These are phyloP conservation scores for Octopus bimaculoides DNA, from an alignment of 1,140 invertebrate genomes.

Conservation along the genomic window DNA sequence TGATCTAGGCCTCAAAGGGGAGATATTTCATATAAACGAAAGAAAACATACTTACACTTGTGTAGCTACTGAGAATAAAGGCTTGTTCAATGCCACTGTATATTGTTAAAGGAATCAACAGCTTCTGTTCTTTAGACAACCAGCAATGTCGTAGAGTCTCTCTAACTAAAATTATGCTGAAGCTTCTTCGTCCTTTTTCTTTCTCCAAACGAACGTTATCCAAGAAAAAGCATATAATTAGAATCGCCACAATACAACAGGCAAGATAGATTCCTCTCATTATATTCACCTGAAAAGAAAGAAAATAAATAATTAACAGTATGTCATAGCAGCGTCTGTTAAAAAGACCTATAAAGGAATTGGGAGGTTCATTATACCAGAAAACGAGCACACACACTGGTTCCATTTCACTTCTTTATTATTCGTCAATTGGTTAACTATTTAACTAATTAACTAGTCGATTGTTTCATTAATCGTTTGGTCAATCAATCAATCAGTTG, in stretches of 20 bases:
- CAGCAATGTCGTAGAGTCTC: conserved; percentile 88
- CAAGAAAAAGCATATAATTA: conserved; percentile 82
- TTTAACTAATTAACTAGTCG: no score
- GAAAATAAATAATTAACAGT: conserved; percentile 1
- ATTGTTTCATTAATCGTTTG: no score
- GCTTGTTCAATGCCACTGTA: conserved; percentile 98
- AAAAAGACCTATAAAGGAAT: no score
- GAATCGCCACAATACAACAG: conserved; percentile 79
- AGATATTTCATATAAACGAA: no score
- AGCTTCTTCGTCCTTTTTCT: conserved; percentile 23
- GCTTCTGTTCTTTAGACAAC: conserved; percentile 71
- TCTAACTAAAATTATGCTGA: conserved; percentile 71
- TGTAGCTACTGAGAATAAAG: conserved; percentile 92
- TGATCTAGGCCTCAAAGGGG: no score
- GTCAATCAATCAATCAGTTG: no score
- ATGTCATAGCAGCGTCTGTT: no score
- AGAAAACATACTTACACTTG: conserved; percentile 65
- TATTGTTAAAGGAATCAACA: conserved; percentile 91
- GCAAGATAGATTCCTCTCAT: conserved; percentile 85
- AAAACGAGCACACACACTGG: no score
- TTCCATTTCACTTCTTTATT: no score
- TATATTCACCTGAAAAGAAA: conserved; percentile 58
- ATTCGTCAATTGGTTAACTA: no score
- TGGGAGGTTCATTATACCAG: no score
- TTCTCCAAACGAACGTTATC: conserved; percentile 63